Evolutionary conservation across 2,888 invertebrate genomes (phyloP).

Genomic region (Drosophila mulleri): DNA sequence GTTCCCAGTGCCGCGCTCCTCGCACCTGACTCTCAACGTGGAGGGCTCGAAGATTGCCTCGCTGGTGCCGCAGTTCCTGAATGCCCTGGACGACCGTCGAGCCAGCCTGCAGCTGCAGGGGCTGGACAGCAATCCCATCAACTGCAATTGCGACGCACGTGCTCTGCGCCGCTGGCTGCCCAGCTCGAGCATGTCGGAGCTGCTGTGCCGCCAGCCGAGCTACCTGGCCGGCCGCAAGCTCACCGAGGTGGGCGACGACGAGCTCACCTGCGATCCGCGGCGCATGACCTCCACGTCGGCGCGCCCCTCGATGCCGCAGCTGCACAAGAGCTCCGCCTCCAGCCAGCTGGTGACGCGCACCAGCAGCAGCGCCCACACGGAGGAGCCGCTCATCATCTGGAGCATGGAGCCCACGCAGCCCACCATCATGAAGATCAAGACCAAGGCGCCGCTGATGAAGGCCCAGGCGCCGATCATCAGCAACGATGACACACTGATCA

Average conservation of each 20-base stretch:
- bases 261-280: slow-evolving; percentile 91
- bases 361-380: slow-evolving; percentile 85
- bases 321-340: slow-evolving; percentile 82
- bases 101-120: slow-evolving; percentile 91
- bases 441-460: slow-evolving; percentile 87
- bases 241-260: slow-evolving; percentile 92
- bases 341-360: slow-evolving; percentile 84
- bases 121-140: slow-evolving; percentile 91
- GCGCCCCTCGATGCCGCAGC: slow-evolving; percentile 65
- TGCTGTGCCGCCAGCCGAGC: slow-evolving; percentile 90
- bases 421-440: slow-evolving; percentile 86
- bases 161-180: slow-evolving; percentile 92
- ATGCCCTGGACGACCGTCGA: slow-evolving; percentile 92
- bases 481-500: slow-evolving; percentile 96
- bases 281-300: slow-evolving; percentile 85
- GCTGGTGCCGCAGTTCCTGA: slow-evolving; percentile 91
- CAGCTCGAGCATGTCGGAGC: slow-evolving; percentile 87
- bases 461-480: slow-evolving; percentile 88
- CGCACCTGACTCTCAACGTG: slow-evolving; percentile 91
- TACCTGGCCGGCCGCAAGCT: slow-evolving; percentile 89
- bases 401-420: slow-evolving; percentile 91
- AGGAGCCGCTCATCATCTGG: slow-evolving; percentile 96
- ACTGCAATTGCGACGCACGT: slow-evolving; percentile 93
- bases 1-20: slow-evolving; percentile 94
- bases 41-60: slow-evolving; percentile 91